These are phyloP conservation scores for Trichonephila clavipes DNA, from an alignment of 1,140 invertebrate genomes.

Conservation along the genomic window DNA sequence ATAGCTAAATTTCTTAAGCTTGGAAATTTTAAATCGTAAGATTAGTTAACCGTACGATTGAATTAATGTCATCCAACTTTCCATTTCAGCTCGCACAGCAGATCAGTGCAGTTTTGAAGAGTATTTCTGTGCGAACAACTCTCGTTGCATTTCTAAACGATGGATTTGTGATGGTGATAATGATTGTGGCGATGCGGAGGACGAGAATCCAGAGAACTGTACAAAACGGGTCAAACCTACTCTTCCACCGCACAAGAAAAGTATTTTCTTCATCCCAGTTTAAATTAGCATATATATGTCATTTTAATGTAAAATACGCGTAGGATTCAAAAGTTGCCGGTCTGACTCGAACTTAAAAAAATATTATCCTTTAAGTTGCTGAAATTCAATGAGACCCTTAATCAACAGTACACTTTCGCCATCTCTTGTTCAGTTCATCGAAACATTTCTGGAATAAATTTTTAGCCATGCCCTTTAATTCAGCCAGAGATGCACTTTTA, in stretches of 20 bases:
- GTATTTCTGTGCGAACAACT: slow-evolving; percentile 37
- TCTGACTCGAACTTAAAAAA: too few relatives aligned
- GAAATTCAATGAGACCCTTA: too few relatives aligned
- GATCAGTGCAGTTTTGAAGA: background rate
- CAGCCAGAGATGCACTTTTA: too few relatives aligned
- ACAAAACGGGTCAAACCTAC: background rate
- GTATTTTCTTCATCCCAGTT: background rate
- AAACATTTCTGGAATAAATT: too few relatives aligned
- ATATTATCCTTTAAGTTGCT: too few relatives aligned
- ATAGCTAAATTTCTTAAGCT: too few relatives aligned
- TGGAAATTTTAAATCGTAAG: too few relatives aligned
- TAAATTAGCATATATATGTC: background rate
- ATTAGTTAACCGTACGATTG: too few relatives aligned
- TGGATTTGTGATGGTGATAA: slow-evolving; percentile 57
- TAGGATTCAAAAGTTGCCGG: too few relatives aligned
- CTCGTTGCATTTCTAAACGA: background rate
- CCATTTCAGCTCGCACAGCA: background rate
- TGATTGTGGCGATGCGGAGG: slow-evolving; percentile 24
- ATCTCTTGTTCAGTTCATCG: too few relatives aligned
- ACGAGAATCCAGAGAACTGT: slow-evolving; percentile 37
- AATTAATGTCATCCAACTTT: background rate
- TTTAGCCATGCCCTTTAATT: too few relatives aligned
- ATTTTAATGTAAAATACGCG: background rate
- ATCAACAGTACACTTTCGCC: too few relatives aligned
- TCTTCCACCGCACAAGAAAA: background rate